Conservation (phyloP, 64 coral and sea anemone genomes). For the Dendrophyllia cribrosa region DNA sequence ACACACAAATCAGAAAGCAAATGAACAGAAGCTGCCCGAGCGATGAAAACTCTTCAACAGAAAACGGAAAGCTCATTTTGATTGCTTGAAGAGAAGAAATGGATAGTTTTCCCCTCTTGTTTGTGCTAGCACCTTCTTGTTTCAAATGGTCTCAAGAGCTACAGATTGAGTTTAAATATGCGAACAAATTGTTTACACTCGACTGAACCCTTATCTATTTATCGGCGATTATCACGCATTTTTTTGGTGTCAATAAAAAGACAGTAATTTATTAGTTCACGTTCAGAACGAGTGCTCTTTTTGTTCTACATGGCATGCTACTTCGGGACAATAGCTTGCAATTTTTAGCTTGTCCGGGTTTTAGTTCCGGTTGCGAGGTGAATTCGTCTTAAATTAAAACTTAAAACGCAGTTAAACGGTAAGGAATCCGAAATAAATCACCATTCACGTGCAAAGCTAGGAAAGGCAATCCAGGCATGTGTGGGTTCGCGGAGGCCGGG, state of each 20-base stretch:
- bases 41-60: neutral
- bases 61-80: neutral
- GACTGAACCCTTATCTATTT: conserved; percentile 19
- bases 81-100: neutral
- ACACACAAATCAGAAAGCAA: conserved; percentile 28
- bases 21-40: conserved; percentile 16
- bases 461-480: too few relatives aligned
- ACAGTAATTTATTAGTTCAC: conserved; percentile 40
- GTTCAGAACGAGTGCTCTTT: conserved; percentile 41
- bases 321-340: neutral
- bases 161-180: conserved; percentile 44
- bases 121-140: neutral
- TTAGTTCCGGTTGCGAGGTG: too few relatives aligned
- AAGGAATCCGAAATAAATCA: too few relatives aligned
- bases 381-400: too few relatives aligned
- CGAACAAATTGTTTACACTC: conserved; percentile 32
- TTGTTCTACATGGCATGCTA: neutral
- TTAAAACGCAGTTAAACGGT: too few relatives aligned
- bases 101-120: neutral
- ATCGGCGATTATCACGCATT: conserved; percentile 39
- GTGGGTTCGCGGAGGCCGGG: too few relatives aligned
- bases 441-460: too few relatives aligned
- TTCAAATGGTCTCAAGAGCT: conserved; percentile 45
- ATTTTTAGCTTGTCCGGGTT: too few relatives aligned
- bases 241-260: conserved; percentile 32